Evolutionary conservation across 2,888 invertebrate species (phyloP), one percentile per base, ranked within the genome.

Genomic region (Melolontha melolontha): DNA sequence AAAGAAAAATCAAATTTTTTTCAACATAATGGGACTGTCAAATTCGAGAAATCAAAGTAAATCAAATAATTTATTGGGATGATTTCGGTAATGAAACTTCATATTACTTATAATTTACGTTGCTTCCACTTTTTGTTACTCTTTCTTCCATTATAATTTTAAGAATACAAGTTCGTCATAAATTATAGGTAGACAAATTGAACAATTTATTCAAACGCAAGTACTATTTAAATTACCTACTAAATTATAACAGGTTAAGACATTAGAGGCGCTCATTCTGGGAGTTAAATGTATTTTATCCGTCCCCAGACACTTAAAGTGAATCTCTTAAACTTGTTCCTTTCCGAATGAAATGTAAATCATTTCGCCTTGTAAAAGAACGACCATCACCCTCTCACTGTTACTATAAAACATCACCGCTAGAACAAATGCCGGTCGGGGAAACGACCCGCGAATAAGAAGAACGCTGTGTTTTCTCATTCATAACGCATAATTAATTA

Each of bases 401-500:
- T 47, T 59, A 47, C 41, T 59, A 59, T 59, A 47, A 59, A 34
- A 59, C 44, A 59, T 5, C 29, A 29, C 29, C 27, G 34, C 29
- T 47, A 34, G 17, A 47, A 47, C 27, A 47, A 47, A 59, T 47
- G 47, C 11, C 29, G 29, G 47, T 14, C 47, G 34, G 47, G 59
- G 59, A 59, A 59, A 59, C 59, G 59, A 47, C 29, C 59, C 59
- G 59, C 59, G 59, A 59, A 59, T 47, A 47, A 59, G 59, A 54
- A 40, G 54, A 59, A 59, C 47, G 14, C 59, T 47, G 59, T 29
- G 59, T 14, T 29, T 59, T 59, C 57, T 65, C 80, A 80, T 83
- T 82, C 82, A 82, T 79, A 80, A 77, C 78, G 81, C 80, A 82
- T 83, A 82, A 83, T 83, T 83, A 83, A 83, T 83, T 83, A 83